phyloP scores from a whole-genome alignment of 2,888 invertebrate genomes.

The Mantis religiosa region DNA sequence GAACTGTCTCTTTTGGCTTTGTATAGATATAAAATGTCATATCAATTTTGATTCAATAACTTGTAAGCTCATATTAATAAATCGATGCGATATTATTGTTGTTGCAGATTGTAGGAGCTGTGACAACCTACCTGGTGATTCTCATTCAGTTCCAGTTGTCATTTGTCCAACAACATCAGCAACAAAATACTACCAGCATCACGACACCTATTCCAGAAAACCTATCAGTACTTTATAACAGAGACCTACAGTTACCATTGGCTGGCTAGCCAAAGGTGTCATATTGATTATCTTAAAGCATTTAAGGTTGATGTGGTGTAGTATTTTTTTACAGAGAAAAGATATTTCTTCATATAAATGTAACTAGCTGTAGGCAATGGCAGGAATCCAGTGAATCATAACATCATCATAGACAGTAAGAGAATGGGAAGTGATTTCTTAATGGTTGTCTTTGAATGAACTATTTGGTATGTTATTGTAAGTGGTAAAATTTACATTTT shows the following conservation, averaged over 20 bases:
- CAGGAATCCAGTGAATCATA: background rate
- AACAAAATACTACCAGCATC: background rate
- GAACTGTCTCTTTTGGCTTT: no score
- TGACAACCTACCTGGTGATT: background rate
- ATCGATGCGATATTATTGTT: background rate
- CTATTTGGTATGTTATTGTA: no score
- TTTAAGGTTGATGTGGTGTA: background rate
- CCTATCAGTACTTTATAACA: background rate
- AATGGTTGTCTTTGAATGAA: no score
- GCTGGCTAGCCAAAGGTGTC: background rate
- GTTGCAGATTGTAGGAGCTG: background rate
- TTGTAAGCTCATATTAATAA: no score
- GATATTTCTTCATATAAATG: background rate
- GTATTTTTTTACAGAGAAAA: background rate
- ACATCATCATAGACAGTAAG: background rate
- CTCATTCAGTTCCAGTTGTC: background rate
- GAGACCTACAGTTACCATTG: background rate
- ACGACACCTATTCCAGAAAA: background rate
- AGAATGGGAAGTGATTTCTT: no score
- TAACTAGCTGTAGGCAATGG: background rate
- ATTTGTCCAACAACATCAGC: background rate
- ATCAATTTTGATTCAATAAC: no score
- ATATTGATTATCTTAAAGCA: background rate
- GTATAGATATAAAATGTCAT: no score
- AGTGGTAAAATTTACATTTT: no score